Conservation (phyloP, 2,888 invertebrate genomes). For the Lithophane semibrunnea region DNA sequence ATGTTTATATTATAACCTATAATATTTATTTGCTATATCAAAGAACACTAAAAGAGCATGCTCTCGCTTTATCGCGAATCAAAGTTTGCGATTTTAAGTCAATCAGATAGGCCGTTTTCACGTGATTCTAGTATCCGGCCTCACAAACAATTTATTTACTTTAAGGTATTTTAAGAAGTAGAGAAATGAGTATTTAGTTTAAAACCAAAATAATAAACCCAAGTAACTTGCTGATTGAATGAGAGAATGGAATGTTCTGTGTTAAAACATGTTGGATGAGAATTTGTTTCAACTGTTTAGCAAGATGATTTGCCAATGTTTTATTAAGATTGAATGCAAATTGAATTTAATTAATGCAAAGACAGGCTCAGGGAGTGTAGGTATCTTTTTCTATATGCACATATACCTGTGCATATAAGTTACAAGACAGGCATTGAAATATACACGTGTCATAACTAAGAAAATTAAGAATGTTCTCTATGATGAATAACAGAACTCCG, state of each 20-base stretch:
- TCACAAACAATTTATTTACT: constrained; percentile 37
- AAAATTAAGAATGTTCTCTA: constrained; percentile 31
- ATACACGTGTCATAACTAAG: constrained; percentile 2
- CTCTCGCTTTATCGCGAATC: constrained; percentile 25
- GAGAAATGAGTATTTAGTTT: constrained; percentile 17
- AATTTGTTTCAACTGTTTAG: neutral
- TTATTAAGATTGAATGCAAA: neutral
- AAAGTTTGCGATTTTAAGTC: constrained; percentile 23
- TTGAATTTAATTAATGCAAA: neutral
- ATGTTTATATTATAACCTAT: constrained; percentile 69
- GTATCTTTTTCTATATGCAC: neutral
- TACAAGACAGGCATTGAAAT: neutral
- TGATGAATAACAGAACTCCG: constrained; percentile 45
- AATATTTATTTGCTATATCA: constrained; percentile 70
- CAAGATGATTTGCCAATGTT: neutral
- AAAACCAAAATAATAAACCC: constrained; percentile 12
- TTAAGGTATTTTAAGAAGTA: constrained; percentile 28
- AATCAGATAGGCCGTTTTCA: constrained; percentile 24
- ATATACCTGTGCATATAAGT: too few species aligned
- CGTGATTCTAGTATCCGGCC: constrained; percentile 32
- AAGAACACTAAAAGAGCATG: constrained; percentile 37
- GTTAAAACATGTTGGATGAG: neutral
- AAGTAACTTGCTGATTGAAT: constrained; percentile 15
- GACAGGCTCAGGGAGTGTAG: neutral
- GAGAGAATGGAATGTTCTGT: constrained; percentile 10